phyloP scores from a whole-genome alignment of 2,888 invertebrate species.

The Dolichomitus sp. region DNA sequence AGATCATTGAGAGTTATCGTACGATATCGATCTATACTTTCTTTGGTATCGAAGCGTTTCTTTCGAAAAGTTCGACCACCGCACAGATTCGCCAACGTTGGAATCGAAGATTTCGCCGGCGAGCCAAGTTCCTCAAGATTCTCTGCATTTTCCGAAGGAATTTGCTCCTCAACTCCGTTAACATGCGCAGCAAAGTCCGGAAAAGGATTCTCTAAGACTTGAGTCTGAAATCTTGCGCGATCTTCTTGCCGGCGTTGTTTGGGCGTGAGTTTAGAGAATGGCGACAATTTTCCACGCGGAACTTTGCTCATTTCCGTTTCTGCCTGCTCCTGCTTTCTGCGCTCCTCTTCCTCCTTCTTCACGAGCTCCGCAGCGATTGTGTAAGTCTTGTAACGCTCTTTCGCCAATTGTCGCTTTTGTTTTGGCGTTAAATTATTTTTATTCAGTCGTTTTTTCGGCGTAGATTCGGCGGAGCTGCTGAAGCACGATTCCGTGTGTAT shows the following conservation, averaged over 20 bases:
- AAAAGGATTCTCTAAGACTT: slow-evolving; percentile 86
- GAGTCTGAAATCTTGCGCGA: slow-evolving; percentile 91
- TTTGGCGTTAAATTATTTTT: slow-evolving; percentile 90
- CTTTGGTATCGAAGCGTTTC: slow-evolving; percentile 76
- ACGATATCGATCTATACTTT: slow-evolving; percentile 91
- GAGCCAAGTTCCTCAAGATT: slow-evolving; percentile 87
- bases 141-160: slow-evolving; percentile 68
- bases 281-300: slow-evolving; percentile 76
- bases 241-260: slow-evolving; percentile 90
- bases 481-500: slow-evolving; percentile 89
- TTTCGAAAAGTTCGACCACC: slow-evolving; percentile 71
- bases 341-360: slow-evolving; percentile 84
- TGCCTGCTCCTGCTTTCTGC: slow-evolving; percentile 71
- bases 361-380: slow-evolving; percentile 91
- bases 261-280: slow-evolving; percentile 87
- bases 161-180: slow-evolving; percentile 10
- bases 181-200: slow-evolving; percentile 70
- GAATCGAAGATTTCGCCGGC: slow-evolving; percentile 75
- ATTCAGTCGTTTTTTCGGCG: slow-evolving; percentile 89
- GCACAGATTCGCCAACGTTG: slow-evolving; percentile 76
- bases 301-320: slow-evolving; percentile 70
- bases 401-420: slow-evolving; percentile 91
- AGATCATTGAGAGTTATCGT: slow-evolving; percentile 90
- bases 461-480: slow-evolving; percentile 91
- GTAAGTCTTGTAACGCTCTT: slow-evolving; percentile 94